Base-by-base conservation (phyloP, 2,797 vertebrate genomes). In the Acanthopagrus latus region DNA sequence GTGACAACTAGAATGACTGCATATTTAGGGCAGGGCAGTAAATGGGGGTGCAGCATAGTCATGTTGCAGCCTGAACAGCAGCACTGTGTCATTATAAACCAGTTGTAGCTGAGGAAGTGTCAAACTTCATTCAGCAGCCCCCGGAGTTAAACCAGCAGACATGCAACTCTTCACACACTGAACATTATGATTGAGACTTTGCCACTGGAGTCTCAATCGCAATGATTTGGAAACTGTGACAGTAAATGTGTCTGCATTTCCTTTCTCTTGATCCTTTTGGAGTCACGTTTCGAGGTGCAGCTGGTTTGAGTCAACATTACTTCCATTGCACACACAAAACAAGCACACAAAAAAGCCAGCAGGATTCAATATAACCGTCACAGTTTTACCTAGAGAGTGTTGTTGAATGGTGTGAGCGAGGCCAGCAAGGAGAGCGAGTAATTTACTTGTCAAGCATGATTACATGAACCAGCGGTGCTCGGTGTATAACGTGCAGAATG, bases 51-150 rank as follows among this genome's bases (percentile, higher is more conserved):
- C 64, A 87, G 87, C 74, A 50, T 5, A 86, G 75, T 90, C 90
- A 85, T 90, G 91, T 93, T 90, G 71, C 63, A 86, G 86, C 90
- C 76, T 90, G 90, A 90, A 84, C 73, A 82, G 62, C 67, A 78
- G 76, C 66, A 70, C 50, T 60, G 64, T 76, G 57, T 65, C 59
- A 82, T 83, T 86, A 77, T 20, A 77, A 85, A 84, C 58, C 81
- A 76, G 58, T 51, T 85, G 52, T 21, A 65, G 44, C 38, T 47
- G 33, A 87, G 33, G 64, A 55, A 58, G 7, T 44, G 57, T 67
- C 16, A 29, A 83, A 76, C 75, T 84, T 71, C 46, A 62, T 58
- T 71, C 67, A 78, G 78, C 51, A 84, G 44, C 41, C 23, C 10
- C 64, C 46, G 74, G 70, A 71, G 23, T 20, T 14, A 4, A 82